Conservation (phyloP, 1,140 invertebrate genomes). For the Anoplophora glabripennis region DNA sequence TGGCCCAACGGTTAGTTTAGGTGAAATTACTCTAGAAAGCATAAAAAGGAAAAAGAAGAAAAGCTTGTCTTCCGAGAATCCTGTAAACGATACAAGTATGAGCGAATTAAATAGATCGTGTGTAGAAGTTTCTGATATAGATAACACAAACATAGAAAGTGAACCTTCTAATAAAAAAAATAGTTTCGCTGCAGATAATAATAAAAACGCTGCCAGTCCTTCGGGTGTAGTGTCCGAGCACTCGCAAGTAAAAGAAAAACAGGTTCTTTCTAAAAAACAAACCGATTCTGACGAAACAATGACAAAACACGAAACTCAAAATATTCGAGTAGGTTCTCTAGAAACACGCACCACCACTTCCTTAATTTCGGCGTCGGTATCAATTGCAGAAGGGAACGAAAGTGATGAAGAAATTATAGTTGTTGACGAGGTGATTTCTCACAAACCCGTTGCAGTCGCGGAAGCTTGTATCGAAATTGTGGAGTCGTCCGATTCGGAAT, state of each 20-base stretch:
- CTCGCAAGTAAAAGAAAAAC: neutral
- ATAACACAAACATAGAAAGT: too few species aligned
- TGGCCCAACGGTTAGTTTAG: neutral
- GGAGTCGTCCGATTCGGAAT: slow-evolving; percentile 18
- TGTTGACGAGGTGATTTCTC: neutral
- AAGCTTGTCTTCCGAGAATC: neutral
- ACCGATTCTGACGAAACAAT: neutral
- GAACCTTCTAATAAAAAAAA: too few species aligned
- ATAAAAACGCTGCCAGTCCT: too few species aligned
- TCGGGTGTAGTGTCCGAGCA: neutral
- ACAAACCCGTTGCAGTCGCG: neutral
- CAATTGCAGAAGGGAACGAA: neutral
- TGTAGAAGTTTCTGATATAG: too few species aligned
- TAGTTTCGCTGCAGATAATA: too few species aligned
- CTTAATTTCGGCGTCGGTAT: neutral
- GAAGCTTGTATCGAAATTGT: slow-evolving; percentile 2
- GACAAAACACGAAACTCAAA: neutral
- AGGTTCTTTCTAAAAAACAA: neutral
- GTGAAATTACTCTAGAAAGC: neutral
- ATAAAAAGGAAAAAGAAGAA: slow-evolving; percentile 8
- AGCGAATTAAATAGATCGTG: too few species aligned
- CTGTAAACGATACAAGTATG: neutral
- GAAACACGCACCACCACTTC: neutral
- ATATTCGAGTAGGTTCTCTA: neutral
- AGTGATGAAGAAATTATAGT: slow-evolving; percentile 8